Percentiles rank a stretch among this genome's conserved stretches.
Conservation (phyloP, 2,888 invertebrate species). For the Pseudolycoriella hygida region DNA sequence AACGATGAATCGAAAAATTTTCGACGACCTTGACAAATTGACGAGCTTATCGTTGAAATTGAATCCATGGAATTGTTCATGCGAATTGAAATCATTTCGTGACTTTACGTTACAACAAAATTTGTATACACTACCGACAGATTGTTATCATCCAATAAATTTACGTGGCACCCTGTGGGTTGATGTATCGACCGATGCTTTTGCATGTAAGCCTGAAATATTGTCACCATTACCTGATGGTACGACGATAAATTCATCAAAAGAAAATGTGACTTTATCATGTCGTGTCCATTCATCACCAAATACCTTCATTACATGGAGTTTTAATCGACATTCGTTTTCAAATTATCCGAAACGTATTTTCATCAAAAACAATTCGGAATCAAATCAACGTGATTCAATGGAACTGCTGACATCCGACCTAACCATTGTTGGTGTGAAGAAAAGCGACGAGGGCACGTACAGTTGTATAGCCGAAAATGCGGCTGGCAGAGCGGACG, state of each 20-base stretch:
- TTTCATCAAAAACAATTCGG: slow-evolving; percentile 14
- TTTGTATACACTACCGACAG: slow-evolving; percentile 55
- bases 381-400: slow-evolving; percentile 9
- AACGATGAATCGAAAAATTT: slow-evolving; percentile 43
- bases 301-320: slow-evolving; percentile 58
- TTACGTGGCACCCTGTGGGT: slow-evolving; percentile 57
- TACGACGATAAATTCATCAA: slow-evolving; percentile 41
- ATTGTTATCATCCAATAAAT: slow-evolving; percentile 50
- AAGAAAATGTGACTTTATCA: slow-evolving; percentile 48
- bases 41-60: slow-evolving; percentile 56
- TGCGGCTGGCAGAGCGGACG: slow-evolving; percentile 60
- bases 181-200: slow-evolving; percentile 47
- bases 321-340: slow-evolving; percentile 31
- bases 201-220: slow-evolving; percentile 72
- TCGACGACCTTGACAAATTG: slow-evolving; percentile 45
- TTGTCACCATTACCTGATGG: slow-evolving; percentile 39
- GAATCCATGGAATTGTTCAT: slow-evolving; percentile 83
- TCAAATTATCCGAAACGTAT: slow-evolving; percentile 30
- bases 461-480: slow-evolving; percentile 70
- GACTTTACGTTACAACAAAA: slow-evolving; percentile 57
- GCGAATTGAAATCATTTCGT: slow-evolving; percentile 59
- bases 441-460: slow-evolving; percentile 47
- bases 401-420: slow-evolving; percentile 29
- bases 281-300: slow-evolving; percentile 64
- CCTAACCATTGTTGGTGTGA: slow-evolving; percentile 45